These are phyloP conservation scores for Microtus richardsoni DNA, from an alignment of 2,113 vertebrate species.

Conservation along the genomic window DNA sequence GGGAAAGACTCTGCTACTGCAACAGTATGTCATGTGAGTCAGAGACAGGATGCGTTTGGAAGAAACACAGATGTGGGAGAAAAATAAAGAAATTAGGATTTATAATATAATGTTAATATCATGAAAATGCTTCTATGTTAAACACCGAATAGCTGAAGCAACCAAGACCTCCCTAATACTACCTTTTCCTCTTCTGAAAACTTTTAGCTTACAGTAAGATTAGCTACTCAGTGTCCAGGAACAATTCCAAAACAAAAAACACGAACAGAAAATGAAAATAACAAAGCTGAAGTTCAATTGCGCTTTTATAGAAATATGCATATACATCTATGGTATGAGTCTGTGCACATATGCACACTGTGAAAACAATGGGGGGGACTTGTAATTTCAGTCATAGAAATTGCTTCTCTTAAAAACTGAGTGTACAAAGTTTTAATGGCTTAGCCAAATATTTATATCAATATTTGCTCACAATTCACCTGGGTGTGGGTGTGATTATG, in stretches of 20 bases:
- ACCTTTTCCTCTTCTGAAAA: not conserved
- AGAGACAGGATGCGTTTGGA: not conserved
- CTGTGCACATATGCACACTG: too few relatives aligned
- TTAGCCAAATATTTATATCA: not conserved
- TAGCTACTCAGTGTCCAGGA: not conserved
- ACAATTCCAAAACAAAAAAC: not conserved
- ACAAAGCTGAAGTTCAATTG: not conserved
- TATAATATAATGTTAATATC: not conserved
- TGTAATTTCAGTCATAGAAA: constrained; percentile 16
- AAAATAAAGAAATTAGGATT: not conserved
- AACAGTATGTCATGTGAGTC: not conserved
- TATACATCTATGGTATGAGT: not conserved
- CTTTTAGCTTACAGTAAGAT: not conserved
- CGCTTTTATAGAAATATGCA: not conserved
- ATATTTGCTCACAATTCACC: not conserved
- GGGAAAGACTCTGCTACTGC: not conserved
- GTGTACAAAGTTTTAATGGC: not conserved
- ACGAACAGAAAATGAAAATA: not conserved
- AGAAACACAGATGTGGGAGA: not conserved
- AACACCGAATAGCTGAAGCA: constrained; percentile 5
- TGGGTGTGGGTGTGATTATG: not conserved
- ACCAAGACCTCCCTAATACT: not conserved
- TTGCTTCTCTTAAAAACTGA: not conserved
- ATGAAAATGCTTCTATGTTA: not conserved
- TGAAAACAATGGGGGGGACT: not conserved